Conservation (phyloP, 2,797 vertebrate genomes). For the Crenuchus spilurus region DNA sequence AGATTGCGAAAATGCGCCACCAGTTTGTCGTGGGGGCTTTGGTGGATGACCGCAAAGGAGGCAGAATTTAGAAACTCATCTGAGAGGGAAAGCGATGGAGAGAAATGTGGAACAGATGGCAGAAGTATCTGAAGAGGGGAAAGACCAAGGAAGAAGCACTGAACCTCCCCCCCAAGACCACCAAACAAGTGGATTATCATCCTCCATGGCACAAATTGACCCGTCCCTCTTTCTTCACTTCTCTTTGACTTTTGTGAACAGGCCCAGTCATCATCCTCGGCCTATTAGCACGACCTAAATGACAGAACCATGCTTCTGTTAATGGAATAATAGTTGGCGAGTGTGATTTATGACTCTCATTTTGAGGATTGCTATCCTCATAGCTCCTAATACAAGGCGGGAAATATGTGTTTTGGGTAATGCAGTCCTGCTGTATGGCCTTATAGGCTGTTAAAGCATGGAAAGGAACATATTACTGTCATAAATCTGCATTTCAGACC, state of each 20-base stretch:
- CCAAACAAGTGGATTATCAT: constrained; percentile 62
- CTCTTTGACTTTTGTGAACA: constrained; percentile 53
- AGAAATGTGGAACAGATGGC: constrained; percentile 78
- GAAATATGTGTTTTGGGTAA: constrained; percentile 82
- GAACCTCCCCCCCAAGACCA: constrained; percentile 63
- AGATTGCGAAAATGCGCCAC: constrained; percentile 82
- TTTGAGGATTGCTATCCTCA: constrained; percentile 77
- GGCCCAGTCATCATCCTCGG: constrained; percentile 71
- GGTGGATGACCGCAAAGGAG: constrained; percentile 83
- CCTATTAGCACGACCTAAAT: constrained; percentile 79
- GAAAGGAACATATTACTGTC: constrained; percentile 80
- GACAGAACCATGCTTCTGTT: constrained; percentile 80
- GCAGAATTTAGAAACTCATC: constrained; percentile 80
- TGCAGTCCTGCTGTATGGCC: constrained; percentile 71
- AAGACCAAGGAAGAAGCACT: constrained; percentile 27
- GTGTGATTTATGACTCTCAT: constrained; percentile 83
- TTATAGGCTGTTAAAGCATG: constrained; percentile 79
- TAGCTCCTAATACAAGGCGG: constrained; percentile 77
- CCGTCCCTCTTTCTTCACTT: constrained; percentile 30
- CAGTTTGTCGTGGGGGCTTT: constrained; percentile 83
- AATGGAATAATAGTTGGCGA: constrained; percentile 76
- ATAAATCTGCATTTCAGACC: constrained; percentile 81
- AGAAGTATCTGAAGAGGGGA: constrained; percentile 59
- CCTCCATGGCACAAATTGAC: constrained; percentile 54
- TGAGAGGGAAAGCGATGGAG: constrained; percentile 62